Evolutionary conservation across 2,888 invertebrate genomes (phyloP).

Genomic region (Catonia carolina): DNA sequence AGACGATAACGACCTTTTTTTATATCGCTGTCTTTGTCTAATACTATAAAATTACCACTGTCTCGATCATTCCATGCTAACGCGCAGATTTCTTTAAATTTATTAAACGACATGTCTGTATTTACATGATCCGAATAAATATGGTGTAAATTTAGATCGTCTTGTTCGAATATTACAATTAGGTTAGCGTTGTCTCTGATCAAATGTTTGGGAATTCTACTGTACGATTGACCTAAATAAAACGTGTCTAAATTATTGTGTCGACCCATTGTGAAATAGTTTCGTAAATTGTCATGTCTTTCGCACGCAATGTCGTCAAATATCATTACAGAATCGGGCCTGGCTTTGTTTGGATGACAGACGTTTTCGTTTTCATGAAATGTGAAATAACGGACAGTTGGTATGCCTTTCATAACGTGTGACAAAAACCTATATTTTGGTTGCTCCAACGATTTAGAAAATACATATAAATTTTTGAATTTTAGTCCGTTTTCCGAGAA

Average conservation of each 20-base stretch:
- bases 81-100: constrained; percentile 35
- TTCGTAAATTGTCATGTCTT: constrained; percentile 13
- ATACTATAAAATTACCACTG: too few species aligned
- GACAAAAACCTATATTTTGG: constrained; percentile 19
- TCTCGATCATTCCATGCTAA: too few species aligned
- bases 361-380: constrained; percentile 15
- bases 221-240: constrained; percentile 21
- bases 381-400: constrained; percentile 9
- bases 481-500: constrained; percentile 10
- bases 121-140: constrained; percentile 27
- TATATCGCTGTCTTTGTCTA: too few species aligned
- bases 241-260: constrained; percentile 20
- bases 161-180: constrained; percentile 40
- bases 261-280: constrained; percentile 18
- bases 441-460: constrained; percentile 21
- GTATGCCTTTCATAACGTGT: constrained; percentile 2
- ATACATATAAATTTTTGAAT: constrained; percentile 18
- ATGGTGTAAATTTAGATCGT: constrained; percentile 39
- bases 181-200: constrained; percentile 40
- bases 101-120: constrained; percentile 23
- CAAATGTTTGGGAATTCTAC: constrained; percentile 39
- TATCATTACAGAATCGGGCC: constrained; percentile 20
- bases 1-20: too few species aligned
- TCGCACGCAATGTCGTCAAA: constrained; percentile 20
- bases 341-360: constrained; percentile 13